phyloP scores from a whole-genome alignment of 2,797 vertebrate species.

The Arnoldichthys spilopterus region DNA sequence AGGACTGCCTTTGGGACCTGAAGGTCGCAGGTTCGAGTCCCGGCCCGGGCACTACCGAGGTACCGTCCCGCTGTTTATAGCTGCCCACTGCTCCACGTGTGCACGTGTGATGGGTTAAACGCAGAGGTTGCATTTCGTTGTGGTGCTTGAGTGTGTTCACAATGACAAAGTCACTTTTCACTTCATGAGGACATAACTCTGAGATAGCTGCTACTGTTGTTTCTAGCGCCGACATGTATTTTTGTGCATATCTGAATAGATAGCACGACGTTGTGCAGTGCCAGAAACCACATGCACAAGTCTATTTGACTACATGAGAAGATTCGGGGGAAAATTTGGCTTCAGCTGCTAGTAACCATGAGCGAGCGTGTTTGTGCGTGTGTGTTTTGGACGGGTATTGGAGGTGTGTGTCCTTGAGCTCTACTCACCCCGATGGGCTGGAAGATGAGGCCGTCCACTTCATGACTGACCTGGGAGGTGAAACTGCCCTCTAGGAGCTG shows the following conservation, averaged over 20 bases:
- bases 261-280: background rate
- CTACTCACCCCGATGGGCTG: conserved; percentile 94
- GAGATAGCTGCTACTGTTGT: background rate
- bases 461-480: conserved; percentile 96
- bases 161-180: too few species aligned
- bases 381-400: too few species aligned
- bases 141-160: too few species aligned
- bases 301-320: background rate
- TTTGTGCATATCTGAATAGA: background rate
- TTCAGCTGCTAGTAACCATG: too few species aligned
- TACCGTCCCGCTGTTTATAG: too few species aligned
- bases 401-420: background rate
- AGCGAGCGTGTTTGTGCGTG: background rate
- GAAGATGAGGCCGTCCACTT: conserved; percentile 98
- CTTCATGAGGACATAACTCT: background rate
- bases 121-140: too few species aligned
- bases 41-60: too few species aligned
- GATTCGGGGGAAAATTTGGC: too few species aligned
- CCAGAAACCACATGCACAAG: background rate
- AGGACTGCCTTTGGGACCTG: too few species aligned
- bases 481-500: conserved; percentile 97
- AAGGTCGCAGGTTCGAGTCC: too few species aligned
- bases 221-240: background rate
- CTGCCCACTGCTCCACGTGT: too few species aligned
- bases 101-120: too few species aligned